Evolutionary conservation across 2,797 vertebrate genomes (phyloP).

Genomic region (Myripristis jacobus): DNA sequence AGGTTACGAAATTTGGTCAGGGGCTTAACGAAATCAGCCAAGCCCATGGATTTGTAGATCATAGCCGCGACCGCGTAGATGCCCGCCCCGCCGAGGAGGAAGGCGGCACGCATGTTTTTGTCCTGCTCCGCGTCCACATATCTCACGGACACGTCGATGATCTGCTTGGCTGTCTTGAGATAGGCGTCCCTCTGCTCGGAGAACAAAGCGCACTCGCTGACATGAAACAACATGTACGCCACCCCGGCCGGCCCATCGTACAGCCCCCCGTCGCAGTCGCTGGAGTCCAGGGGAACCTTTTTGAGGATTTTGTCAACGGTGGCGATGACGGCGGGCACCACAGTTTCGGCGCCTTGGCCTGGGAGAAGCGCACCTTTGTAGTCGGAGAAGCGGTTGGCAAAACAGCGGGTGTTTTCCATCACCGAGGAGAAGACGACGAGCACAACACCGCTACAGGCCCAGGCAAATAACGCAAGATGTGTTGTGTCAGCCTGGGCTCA

Average conservation of each 20-base stretch:
- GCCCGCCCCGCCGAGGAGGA: slow-evolving; percentile 89
- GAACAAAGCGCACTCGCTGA: slow-evolving; percentile 87
- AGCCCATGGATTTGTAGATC: slow-evolving; percentile 87
- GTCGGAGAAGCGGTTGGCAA: slow-evolving; percentile 89
- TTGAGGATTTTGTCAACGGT: slow-evolving; percentile 85
- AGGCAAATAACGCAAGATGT: neutral
- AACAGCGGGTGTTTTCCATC: slow-evolving; percentile 90
- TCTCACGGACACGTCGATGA: slow-evolving; percentile 85
- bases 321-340: slow-evolving; percentile 81
- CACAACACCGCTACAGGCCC: no score
- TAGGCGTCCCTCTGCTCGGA: slow-evolving; percentile 82
- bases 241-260: slow-evolving; percentile 89
- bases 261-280: slow-evolving; percentile 84
- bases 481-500: neutral
- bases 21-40: slow-evolving; percentile 84
- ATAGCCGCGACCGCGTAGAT: slow-evolving; percentile 89
- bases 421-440: slow-evolving; percentile 13
- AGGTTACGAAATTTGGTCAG: slow-evolving; percentile 88
- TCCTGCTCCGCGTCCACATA: slow-evolving; percentile 84
- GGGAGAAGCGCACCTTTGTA: slow-evolving; percentile 85
- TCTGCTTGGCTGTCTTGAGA: slow-evolving; percentile 85
- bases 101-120: slow-evolving; percentile 87
- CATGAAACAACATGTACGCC: slow-evolving; percentile 91
- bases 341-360: slow-evolving; percentile 79
- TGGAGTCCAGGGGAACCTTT: slow-evolving; percentile 79